Evolutionary conservation across 1,140 invertebrate genomes (phyloP), one percentile per base, ranked within the genome.

Genomic region (Trachymyrmex cornetzi): DNA sequence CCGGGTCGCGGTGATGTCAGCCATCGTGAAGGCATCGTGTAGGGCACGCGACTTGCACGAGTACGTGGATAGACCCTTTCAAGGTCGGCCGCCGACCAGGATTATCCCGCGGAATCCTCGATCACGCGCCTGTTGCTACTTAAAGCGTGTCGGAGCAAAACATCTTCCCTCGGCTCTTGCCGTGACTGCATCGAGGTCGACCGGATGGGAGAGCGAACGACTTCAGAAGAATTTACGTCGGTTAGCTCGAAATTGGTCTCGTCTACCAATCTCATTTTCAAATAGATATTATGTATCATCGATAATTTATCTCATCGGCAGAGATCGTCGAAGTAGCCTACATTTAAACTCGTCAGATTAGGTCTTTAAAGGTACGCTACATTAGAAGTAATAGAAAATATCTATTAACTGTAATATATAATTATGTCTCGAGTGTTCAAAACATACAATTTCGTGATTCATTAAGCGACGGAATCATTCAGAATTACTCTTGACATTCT

Each of bases 21-120:
- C n/a, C 48, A 27, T 61, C 34, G 57, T 71, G 24, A 34, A 48
- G 84, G 48, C 74, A 77, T 50, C 74, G 44, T 72, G 84, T 85
- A 89, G 87, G 89, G 89, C 89, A 91, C 90, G 90, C 90, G 90
- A 91, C 89, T 89, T 61, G 80, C 84, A 57, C 67, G 69, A 16
- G 57, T 53, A 59, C 48, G 74, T 84, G 77, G 82, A 88, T 66
- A 50, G 80, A 77, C 82, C 84, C 77, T 87, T 38, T 71, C 89
- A 91, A 91, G 90, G 90, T 84, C 89, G 82, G 64, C 82, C 77
- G 89, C 63, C 57, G 77, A 74, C 82, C 87, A 88, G 77, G 89
- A 91, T 91, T 91, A 91, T 91, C 87, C 87, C 55, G 72, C 90
- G 87, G 82, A 91, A 90, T 91, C 74, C 86, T 86, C 88, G 86